Conservation (phyloP, 2,113 vertebrate species). For the Barnardius zonarius region DNA sequence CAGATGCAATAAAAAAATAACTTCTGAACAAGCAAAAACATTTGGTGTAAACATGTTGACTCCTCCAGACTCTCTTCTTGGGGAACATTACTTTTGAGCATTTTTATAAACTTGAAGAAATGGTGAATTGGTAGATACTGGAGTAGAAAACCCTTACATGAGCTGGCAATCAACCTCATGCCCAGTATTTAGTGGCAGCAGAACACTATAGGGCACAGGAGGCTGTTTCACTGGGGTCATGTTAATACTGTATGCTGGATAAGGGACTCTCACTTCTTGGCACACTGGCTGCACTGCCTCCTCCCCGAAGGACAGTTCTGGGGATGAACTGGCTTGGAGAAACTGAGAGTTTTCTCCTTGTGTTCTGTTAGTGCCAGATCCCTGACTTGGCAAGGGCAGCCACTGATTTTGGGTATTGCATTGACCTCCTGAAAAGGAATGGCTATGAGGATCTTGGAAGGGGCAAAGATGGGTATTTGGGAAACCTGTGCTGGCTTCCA, state of each 20-base stretch:
- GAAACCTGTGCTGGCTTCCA: neutral
- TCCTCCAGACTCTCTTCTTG: neutral
- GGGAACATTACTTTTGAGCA: accelerated
- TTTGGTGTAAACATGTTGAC: neutral
- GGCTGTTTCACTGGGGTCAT: neutral
- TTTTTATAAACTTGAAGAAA: neutral
- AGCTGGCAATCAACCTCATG: accelerated
- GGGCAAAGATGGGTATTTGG: neutral
- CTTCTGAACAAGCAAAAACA: accelerated
- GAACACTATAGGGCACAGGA: accelerated
- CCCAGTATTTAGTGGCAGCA: neutral
- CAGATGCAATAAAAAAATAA: neutral
- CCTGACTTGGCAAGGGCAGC: neutral
- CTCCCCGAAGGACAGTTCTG: neutral
- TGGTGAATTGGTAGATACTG: neutral
- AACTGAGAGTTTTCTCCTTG: accelerated
- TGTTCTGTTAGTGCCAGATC: neutral
- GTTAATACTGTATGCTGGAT: neutral
- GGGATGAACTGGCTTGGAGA: neutral
- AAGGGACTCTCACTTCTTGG: neutral
- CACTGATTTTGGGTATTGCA: neutral
- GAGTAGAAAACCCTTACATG: neutral
- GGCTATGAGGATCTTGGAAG: accelerated
- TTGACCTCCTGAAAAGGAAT: neutral
- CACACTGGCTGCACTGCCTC: accelerated